Percentiles rank a stretch among this genome's conserved stretches.
phyloP scores from a whole-genome alignment of 2,888 invertebrate genomes.

The Lottia scabra region DNA sequence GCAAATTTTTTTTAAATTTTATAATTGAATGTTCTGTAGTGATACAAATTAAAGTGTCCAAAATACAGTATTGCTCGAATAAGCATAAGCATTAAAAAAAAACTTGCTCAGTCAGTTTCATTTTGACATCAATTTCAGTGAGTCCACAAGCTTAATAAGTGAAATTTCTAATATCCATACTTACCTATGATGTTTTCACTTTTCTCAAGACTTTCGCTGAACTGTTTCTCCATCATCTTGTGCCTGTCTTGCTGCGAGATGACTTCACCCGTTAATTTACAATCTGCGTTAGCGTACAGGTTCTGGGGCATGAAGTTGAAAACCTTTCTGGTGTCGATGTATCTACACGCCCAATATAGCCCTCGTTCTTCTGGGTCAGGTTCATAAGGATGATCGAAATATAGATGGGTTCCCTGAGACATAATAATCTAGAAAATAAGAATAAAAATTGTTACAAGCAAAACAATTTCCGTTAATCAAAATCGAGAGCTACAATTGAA shows the following conservation, averaged over 20 bases:
- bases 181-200: conserved; percentile 55
- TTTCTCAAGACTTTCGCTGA: conserved; percentile 48
- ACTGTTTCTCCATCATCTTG: conserved; percentile 33
- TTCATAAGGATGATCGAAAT: conserved; percentile 62
- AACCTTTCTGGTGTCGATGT: conserved; percentile 56
- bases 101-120: too few species aligned
- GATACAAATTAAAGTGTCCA: too few species aligned
- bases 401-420: conserved; percentile 58
- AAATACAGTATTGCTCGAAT: too few species aligned
- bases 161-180: neutral
- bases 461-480: neutral
- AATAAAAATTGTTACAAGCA: neutral
- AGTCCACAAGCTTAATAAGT: neutral
- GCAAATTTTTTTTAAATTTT: too few species aligned
- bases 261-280: conserved; percentile 53
- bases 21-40: too few species aligned
- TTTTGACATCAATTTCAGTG: neutral
- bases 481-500: too few species aligned
- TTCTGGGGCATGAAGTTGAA: conserved; percentile 59
- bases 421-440: conserved; percentile 51
- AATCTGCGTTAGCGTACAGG: conserved; percentile 53
- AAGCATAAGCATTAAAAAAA: too few species aligned
- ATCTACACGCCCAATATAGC: conserved; percentile 64
- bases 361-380: conserved; percentile 63
- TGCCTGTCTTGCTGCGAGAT: conserved; percentile 41